Conservation (phyloP, 2,113 vertebrate species). For the Eulemur macaco region DNA sequence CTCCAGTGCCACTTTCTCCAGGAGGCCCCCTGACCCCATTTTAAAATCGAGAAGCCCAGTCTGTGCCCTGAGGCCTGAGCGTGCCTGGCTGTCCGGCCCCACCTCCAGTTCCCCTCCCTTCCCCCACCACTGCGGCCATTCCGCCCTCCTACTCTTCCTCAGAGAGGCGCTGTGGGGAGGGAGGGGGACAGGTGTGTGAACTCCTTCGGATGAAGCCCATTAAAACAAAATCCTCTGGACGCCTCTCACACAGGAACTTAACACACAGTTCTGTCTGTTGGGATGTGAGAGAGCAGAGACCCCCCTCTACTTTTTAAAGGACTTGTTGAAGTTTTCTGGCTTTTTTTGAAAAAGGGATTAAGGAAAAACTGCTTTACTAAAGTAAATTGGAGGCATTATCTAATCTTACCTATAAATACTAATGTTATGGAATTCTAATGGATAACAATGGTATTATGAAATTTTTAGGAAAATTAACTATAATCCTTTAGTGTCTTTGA, state of each 20-base stretch:
- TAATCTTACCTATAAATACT: background rate
- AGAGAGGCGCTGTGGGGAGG: rapidly evolving
- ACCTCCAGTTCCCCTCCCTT: background rate
- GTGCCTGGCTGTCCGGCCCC: background rate
- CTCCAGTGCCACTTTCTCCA: background rate
- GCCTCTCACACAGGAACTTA: background rate
- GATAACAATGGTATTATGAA: background rate
- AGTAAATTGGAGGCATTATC: background rate
- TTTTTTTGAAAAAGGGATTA: background rate
- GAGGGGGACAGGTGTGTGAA: rapidly evolving
- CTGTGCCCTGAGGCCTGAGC: background rate
- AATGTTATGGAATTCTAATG: background rate
- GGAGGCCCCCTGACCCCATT: background rate
- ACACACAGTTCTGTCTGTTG: background rate
- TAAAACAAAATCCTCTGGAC: background rate
- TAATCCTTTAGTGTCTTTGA: background rate
- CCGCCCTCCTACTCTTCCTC: background rate
- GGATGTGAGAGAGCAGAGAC: background rate
- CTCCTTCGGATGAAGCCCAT: background rate
- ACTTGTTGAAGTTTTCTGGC: background rate
- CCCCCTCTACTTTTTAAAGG: background rate
- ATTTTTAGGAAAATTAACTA: background rate
- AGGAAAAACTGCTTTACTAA: background rate
- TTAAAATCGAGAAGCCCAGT: background rate
- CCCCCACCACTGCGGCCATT: background rate